Evolutionary conservation across 1,140 invertebrate genomes (phyloP), one percentile per base, ranked within the genome.

Genomic region (Drosophila ogumai): DNA sequence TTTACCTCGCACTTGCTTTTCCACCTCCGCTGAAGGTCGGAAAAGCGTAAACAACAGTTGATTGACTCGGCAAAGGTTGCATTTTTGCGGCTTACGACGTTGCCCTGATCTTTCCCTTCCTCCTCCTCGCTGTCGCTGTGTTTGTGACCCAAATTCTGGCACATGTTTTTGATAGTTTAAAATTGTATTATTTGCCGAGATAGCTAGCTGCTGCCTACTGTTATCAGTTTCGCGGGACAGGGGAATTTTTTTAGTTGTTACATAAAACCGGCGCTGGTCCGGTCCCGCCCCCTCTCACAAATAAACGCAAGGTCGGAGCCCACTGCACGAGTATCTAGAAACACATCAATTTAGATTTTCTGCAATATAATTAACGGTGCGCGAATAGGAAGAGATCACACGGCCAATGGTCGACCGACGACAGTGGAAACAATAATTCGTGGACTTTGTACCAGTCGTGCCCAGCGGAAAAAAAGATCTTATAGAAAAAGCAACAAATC

Each of bases 401-500:
- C 22, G 32, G 28, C 41, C 41, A 22, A 19, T 12, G 49, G 28
- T 52, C 44, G 44, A 25, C 41, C 7, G 47, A 22, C 41, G 43
- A 52, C n/a, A 36, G 47, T 36, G 38, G 52, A 52, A 57, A 64
- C 63, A 61, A 57, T 31, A 59, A 69, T 57, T 78, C 17, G 52
- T 78, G 75, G 75, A 78, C 75, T 78, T 78, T 78, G 75, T 15
- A 58, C 75, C 75, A 54, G 36, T 59, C 73, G 75, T 49, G 71
- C 25, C 43, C 71, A 75, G 69, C 58, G 10, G 3, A 46, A 52
- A 52, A 40, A 64, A 46, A 63, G 57, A 73, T 74, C 43, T 36
- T 34, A 25, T 58, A 46, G 36, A 41, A 58, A 71, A 38, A 65
- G 34, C 63, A 71, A 49, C 68, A 72, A 71, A 40, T 58, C 52